A percentile compares a stretch with the other conserved stretches of the same genome.
phyloP scores from a whole-genome alignment of 2,888 invertebrate genomes.

The Cancer borealis region DNA sequence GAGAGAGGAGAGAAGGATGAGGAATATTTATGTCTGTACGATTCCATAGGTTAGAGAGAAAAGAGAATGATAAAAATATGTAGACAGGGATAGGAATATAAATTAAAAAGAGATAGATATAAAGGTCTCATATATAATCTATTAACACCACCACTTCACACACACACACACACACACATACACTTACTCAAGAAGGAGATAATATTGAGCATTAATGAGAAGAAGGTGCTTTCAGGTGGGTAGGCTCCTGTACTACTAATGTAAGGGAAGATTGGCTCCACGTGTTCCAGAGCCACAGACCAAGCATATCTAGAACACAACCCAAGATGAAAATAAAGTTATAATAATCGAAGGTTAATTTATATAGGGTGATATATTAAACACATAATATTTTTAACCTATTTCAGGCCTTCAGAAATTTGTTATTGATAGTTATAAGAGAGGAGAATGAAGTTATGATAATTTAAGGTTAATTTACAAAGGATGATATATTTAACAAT shows the following conservation, averaged over 20 bases:
- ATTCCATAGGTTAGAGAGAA: too few species aligned
- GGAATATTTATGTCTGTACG: too few species aligned
- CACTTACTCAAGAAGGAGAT: slow-evolving; percentile 79
- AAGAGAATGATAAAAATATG: too few species aligned
- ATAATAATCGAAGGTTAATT: not conserved
- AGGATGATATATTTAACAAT: not conserved
- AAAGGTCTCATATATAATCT: too few species aligned
- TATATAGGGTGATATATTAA: not conserved
- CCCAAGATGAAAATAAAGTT: not conserved
- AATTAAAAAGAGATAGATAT: too few species aligned
- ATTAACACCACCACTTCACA: not conserved
- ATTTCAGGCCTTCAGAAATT: too few species aligned
- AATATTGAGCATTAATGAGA: slow-evolving; percentile 81
- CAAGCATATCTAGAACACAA: slow-evolving; percentile 79
- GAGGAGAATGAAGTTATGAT: not conserved
- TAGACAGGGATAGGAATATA: too few species aligned
- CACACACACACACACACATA: not conserved
- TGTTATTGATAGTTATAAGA: too few species aligned
- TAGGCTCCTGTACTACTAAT: slow-evolving; percentile 80
- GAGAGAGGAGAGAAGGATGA: too few species aligned
- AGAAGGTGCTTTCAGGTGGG: slow-evolving; percentile 81
- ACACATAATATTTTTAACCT: not conserved
- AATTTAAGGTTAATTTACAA: not conserved
- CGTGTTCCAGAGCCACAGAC: slow-evolving; percentile 79
- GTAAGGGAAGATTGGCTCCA: slow-evolving; percentile 80